A percentile compares a stretch with the other conserved stretches of the same genome.
phyloP scores from a whole-genome alignment of 2,113 vertebrate genomes.

The Mirounga angustirostris region DNA sequence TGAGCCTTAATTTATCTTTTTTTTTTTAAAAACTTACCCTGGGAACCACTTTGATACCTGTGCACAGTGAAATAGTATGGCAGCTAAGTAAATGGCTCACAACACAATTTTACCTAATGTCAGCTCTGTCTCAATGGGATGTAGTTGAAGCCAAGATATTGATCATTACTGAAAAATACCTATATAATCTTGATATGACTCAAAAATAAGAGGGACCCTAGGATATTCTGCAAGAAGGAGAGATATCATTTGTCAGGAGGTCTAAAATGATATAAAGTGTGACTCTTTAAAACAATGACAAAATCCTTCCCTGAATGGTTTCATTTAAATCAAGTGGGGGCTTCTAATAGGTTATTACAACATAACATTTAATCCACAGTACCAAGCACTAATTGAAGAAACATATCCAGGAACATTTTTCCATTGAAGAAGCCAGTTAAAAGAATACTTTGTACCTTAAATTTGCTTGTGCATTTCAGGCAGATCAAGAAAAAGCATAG shows the following conservation, averaged over 20 bases:
- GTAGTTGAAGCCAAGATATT: neutral
- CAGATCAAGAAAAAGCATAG: neutral
- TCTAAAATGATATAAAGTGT: neutral
- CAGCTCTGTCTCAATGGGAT: neutral
- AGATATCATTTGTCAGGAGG: neutral
- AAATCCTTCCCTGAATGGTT: neutral
- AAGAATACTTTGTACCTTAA: neutral
- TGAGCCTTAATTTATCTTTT: neutral
- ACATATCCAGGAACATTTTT: neutral
- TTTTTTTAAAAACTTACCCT: constrained; percentile 21
- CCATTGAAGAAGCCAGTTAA: neutral
- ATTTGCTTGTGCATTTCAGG: neutral
- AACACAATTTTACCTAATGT: neutral
- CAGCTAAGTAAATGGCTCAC: neutral
- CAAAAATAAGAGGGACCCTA: neutral
- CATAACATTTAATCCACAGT: neutral
- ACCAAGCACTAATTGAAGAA: neutral
- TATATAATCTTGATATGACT: neutral
- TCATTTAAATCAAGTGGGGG: neutral
- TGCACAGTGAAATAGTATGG: neutral
- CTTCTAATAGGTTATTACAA: neutral
- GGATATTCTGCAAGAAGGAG: neutral
- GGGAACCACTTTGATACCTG: neutral
- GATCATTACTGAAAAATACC: neutral
- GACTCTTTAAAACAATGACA: neutral